A percentile compares a stretch with the other conserved stretches of the same genome.
Evolutionary conservation across 2,113 vertebrate species (phyloP).

Genomic region (Callaeas wilsoni): DNA sequence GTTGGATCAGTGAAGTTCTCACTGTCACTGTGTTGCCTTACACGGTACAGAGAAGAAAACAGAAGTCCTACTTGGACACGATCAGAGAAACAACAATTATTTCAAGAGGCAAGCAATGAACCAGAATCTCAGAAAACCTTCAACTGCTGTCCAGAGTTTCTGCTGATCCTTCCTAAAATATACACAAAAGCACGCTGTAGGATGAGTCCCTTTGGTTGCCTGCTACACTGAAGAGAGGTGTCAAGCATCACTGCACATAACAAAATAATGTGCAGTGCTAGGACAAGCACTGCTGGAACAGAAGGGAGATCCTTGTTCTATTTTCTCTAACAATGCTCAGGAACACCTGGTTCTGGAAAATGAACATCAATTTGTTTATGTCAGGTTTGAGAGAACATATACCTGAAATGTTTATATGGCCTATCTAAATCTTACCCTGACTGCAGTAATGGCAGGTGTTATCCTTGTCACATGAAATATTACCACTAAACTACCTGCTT

Average conservation of each 20-base stretch:
- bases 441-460: not conserved
- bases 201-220: not conserved
- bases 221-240: not conserved
- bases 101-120: not conserved
- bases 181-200: accelerated
- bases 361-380: not conserved
- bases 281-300: not conserved
- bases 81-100: not conserved
- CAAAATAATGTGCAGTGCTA: not conserved
- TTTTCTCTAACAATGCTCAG: not conserved
- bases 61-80: not conserved
- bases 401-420: not conserved
- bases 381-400: not conserved
- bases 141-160: not conserved
- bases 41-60: not conserved
- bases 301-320: not conserved
- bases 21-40: not conserved
- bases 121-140: not conserved
- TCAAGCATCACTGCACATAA: not conserved
- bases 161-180: not conserved
- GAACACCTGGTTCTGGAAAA: not conserved
- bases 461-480: not conserved
- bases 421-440: not conserved
- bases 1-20: not conserved
- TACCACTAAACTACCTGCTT: not conserved